A percentile compares a stretch with the other conserved stretches of the same genome.
These are phyloP conservation scores for Microcebus griseorufus DNA, from an alignment of 2,113 vertebrate species.

Conservation along the genomic window DNA sequence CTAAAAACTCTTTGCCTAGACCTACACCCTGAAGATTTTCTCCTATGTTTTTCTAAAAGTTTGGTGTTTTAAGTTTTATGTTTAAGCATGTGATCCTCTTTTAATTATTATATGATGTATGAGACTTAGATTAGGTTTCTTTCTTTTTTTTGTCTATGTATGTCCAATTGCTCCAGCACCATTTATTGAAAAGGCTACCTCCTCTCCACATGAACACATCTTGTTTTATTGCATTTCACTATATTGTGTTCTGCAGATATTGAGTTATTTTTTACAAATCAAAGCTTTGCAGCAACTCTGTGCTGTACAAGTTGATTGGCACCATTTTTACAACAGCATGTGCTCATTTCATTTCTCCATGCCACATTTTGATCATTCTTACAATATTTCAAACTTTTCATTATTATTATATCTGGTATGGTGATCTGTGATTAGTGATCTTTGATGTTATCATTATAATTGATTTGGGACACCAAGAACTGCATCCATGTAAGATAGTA, in stretches of 20 bases:
- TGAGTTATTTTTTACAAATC: background rate
- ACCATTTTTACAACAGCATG: background rate
- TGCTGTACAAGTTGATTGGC: background rate
- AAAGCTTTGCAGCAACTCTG: background rate
- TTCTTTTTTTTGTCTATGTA: background rate
- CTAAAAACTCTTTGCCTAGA: background rate
- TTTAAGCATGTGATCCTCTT: background rate
- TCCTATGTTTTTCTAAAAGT: background rate
- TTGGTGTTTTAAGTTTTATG: background rate
- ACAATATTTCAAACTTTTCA: background rate
- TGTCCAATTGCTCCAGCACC: background rate
- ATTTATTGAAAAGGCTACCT: background rate
- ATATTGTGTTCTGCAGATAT: background rate
- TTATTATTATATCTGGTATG: background rate
- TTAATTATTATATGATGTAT: background rate
- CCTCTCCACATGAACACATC: background rate
- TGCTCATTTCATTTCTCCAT: background rate
- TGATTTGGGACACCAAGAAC: background rate
- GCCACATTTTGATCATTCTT: background rate
- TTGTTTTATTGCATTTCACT: background rate
- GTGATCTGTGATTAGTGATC: background rate
- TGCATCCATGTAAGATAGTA: background rate
- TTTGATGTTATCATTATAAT: background rate
- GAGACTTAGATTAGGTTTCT: background rate
- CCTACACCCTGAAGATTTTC: background rate